phyloP scores from a whole-genome alignment of 2,113 vertebrate genomes.

The Solenodon paradoxus region DNA sequence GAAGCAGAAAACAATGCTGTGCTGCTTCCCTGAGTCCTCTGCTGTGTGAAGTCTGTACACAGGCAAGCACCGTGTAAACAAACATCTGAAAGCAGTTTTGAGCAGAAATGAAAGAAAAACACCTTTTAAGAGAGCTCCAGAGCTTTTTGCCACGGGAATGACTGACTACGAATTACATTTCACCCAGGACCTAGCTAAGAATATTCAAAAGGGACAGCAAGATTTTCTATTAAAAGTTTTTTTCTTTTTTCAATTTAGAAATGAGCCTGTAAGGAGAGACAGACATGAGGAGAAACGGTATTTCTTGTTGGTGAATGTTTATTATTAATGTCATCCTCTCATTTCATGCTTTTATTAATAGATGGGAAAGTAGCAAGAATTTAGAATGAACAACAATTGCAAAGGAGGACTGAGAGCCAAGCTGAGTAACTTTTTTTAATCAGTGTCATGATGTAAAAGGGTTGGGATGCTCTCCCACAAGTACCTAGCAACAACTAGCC shows the following conservation, averaged over 20 bases:
- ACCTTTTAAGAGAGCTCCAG: background rate
- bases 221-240: background rate
- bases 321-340: background rate
- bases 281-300: background rate
- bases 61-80: background rate
- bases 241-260: too few relatives aligned
- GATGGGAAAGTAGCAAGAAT: background rate
- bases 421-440: background rate
- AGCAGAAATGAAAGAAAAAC: background rate
- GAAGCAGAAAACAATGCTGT: background rate
- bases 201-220: background rate
- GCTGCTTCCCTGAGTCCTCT: background rate
- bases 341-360: background rate
- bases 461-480: background rate
- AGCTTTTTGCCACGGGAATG: background rate
- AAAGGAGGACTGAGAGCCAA: background rate
- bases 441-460: background rate
- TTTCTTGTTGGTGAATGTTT: background rate
- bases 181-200: background rate
- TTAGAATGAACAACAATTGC: background rate
- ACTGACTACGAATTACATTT: background rate
- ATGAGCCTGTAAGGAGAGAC: background rate
- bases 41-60: background rate
- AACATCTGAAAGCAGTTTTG: background rate
- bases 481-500: background rate